Evolutionary conservation across 2,797 vertebrate species (phyloP).

Genomic region (Pantherophis vulpinus): DNA sequence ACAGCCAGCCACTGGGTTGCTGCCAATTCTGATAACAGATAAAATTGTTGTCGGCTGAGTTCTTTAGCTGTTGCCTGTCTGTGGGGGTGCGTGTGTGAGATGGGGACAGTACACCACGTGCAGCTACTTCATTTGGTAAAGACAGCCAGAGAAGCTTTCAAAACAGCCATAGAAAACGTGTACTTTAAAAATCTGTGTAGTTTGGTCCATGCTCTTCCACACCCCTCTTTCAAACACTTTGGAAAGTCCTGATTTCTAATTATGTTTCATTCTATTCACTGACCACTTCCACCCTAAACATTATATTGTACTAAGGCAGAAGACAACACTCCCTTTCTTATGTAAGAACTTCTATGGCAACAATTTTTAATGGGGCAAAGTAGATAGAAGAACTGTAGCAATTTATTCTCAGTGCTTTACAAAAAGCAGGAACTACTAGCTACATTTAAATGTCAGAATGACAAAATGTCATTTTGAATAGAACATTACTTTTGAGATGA

Average conservation of each 20-base stretch:
- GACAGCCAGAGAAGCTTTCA: neutral
- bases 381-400: neutral
- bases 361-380: neutral
- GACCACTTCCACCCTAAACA: neutral
- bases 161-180: neutral
- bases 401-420: neutral
- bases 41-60: too few relatives aligned
- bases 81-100: too few relatives aligned
- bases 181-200: neutral
- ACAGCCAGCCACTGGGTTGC: too few relatives aligned
- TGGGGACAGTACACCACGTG: neutral
- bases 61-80: too few relatives aligned
- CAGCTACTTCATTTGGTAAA: neutral
- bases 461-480: neutral
- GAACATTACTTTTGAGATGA: constrained; percentile 37
- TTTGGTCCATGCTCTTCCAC: neutral
- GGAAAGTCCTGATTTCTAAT: neutral
- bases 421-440: neutral
- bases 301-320: neutral
- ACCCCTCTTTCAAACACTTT: neutral
- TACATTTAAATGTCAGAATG: neutral
- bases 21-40: too few relatives aligned
- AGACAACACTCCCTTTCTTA: neutral
- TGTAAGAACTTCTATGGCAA: neutral
- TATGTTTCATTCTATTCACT: neutral